Evolutionary conservation across 2,113 vertebrate genomes (phyloP), one percentile per base, ranked within the genome.

Genomic region (Calyptomena viridis): DNA sequence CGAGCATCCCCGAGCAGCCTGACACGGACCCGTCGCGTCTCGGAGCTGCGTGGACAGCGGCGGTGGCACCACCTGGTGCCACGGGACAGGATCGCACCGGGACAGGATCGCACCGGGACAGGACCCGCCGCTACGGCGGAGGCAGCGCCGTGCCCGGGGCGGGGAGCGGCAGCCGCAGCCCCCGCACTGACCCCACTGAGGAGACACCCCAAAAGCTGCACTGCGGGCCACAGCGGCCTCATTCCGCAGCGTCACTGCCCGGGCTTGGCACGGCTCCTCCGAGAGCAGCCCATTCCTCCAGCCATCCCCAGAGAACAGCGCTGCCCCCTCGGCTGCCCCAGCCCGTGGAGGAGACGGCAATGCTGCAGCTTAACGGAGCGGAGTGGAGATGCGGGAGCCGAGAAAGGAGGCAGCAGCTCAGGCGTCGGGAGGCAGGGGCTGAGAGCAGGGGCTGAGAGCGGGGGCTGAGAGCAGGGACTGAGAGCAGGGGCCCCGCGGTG

Each of bases 401-500:
- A 13, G 9, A 2, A 24, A 27, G 0, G 8, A 53, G 21, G 25
- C 2, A 5, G 58, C 44, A 42, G 55, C 87, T 59, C 49, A 10
- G 63, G 33, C n/a, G n/a, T n/a, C n/a, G n/a, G n/a, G n/a, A n/a
- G n/a, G n/a, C n/a, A n/a, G n/a, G 14, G 50, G 12, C 27, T 22
- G 66, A n/a, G n/a, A n/a, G n/a, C 12, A 1, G 39, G 31, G 12
- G 23, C 12, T 22, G 66, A n/a, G n/a, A n/a, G n/a, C 12, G 0
- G 39, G 31, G 12, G 23, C 12, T n/a, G n/a, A n/a, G n/a, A n/a
- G n/a, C n/a, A n/a, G n/a, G 14, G 50, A 14, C 27, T 22, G 66
- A n/a, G n/a, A n/a, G n/a, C 12, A 1, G 39, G 31, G 12, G 23
- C 12, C 25, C 16, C 0, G 0, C 0, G 3, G 44, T 3, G 5